Base-by-base conservation (phyloP, 2,113 vertebrate species). In the Carlito syrichta region DNA sequence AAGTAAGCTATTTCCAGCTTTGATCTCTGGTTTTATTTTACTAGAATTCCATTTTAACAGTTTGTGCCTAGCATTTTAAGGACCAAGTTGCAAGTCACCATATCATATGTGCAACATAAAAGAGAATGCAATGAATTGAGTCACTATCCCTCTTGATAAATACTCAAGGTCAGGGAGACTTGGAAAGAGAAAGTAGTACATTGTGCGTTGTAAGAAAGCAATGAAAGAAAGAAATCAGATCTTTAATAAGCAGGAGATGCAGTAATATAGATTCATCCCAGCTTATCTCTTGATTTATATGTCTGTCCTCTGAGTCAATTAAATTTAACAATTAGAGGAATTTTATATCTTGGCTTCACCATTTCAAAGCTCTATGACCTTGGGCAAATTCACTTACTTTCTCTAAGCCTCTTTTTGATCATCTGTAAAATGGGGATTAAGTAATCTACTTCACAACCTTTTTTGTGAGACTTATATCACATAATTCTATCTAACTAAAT, bases 21-120 rank as follows among this genome's bases (percentile, higher is more conserved):
- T 97, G 95, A 96, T 96, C 76, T 94, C n/a, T 91, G n/a, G 60
- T 95, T 98, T 97, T 98, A 93, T 98, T 98, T 98, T 96, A 58
- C 50, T 95, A 90, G 14, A 68, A 79, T 69, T 58, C 92, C 89
- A 76, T 97, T 98, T 86, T 81, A 71, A 62, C 95, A 84, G 83
- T 82, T 40, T 94, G 23, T 85, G 30, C 1, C 68, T 91, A 69
- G 86, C 69, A 93, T 94, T 94, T 93, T 94, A 96, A 88, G 77
- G n/a, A 89, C 77, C 32, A 69, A 69, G 23, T 79, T 97, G 50
- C 17, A 52, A 95, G 88, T 88, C 86, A 83, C 48, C 89, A 17
- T 95, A 91, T 94, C 92, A 89, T 86, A 83, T 30, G 60, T 23
- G 32, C 77, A 94, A 83, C 82, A 93, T 89, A 78, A 91, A 97